A percentile compares a stretch with the other conserved stretches of the same genome.
Conservation (phyloP, 2,888 invertebrate genomes). For the Temnothorax ravouxi region DNA sequence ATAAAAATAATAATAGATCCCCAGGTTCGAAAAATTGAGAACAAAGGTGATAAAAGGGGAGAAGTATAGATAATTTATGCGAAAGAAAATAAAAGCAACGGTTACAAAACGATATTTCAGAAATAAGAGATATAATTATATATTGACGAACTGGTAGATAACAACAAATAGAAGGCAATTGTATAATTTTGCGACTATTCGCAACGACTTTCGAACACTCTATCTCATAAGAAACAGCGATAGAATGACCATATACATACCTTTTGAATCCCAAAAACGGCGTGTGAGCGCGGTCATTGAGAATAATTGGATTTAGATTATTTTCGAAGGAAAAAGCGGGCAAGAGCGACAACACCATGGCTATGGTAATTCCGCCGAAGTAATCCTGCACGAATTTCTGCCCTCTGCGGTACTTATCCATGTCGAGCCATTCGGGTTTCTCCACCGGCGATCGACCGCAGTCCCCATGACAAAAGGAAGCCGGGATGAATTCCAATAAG, state of each 20-base stretch:
- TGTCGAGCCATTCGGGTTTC: conserved; percentile 86
- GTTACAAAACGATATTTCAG: neutral
- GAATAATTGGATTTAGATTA: conserved; percentile 86
- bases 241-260: conserved; percentile 5
- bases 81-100: too few species aligned
- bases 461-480: conserved; percentile 68
- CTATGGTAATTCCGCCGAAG: neutral
- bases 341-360: neutral
- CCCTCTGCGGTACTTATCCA: conserved; percentile 81
- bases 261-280: conserved; percentile 85
- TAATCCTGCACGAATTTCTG: conserved; percentile 85
- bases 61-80: too few species aligned
- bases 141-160: neutral
- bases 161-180: neutral
- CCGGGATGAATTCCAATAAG: conserved; percentile 46
- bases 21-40: too few species aligned
- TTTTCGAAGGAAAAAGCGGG: conserved; percentile 80
- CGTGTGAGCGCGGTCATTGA: conserved; percentile 85
- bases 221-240: neutral
- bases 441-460: conserved; percentile 71
- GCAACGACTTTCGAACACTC: neutral
- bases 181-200: neutral
- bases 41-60: too few species aligned
- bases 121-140: neutral
- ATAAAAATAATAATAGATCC: neutral